phyloP scores from a whole-genome alignment of 2,113 vertebrate genomes.

The Sakesphorus luctuosus region DNA sequence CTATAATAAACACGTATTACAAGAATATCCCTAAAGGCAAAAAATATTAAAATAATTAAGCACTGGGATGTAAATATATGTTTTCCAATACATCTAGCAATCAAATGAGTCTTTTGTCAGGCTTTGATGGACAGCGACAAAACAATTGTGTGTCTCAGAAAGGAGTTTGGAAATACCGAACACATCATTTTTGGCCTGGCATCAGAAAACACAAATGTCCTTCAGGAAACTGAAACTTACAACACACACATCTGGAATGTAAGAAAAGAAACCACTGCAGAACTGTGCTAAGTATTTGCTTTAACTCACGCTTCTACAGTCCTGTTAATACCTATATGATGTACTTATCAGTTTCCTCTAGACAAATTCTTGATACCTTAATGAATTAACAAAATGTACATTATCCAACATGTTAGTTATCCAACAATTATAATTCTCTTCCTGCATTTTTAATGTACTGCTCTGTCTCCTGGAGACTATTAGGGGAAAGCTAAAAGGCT shows the following conservation, averaged over 20 bases:
- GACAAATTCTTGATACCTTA: neutral
- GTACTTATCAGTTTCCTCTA: neutral
- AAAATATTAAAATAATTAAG: neutral
- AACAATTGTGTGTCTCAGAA: neutral
- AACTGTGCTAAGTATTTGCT: neutral
- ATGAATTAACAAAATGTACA: neutral
- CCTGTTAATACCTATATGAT: neutral
- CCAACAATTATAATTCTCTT: neutral
- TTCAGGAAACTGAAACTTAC: constrained; percentile 26
- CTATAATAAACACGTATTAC: neutral
- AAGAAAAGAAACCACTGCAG: neutral
- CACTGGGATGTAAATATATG: neutral
- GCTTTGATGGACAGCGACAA: neutral
- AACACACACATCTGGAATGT: neutral
- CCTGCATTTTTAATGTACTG: neutral
- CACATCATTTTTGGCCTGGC: neutral
- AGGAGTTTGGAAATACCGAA: neutral
- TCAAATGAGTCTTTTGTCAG: constrained; percentile 11
- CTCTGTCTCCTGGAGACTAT: neutral
- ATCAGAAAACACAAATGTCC: neutral
- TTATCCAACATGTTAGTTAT: neutral
- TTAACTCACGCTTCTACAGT: neutral
- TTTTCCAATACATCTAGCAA: neutral
- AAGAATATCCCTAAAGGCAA: neutral
- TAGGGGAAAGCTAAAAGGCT: neutral